Percentiles rank a stretch among this genome's conserved stretches.
phyloP scores from a whole-genome alignment of 1,140 invertebrate genomes.

The Lepidurus apus region DNA sequence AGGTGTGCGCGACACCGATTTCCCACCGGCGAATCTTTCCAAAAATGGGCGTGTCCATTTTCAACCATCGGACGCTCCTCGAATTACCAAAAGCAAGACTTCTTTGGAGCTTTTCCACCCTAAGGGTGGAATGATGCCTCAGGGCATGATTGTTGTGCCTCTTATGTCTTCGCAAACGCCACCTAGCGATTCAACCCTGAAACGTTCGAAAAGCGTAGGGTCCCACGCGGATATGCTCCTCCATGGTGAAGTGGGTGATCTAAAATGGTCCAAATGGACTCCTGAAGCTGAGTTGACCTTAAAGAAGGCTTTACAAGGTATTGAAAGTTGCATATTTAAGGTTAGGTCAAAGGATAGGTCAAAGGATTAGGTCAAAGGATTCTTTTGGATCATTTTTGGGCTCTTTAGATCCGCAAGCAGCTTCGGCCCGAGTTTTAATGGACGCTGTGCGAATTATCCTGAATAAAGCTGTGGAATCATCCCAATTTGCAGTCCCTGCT shows the following conservation, averaged over 20 bases:
- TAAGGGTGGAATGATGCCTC: slow-evolving; percentile 25
- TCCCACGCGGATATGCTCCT: slow-evolving; percentile 45
- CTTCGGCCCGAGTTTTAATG: slow-evolving; percentile 71
- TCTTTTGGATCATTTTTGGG: slow-evolving; percentile 30
- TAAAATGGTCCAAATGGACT: slow-evolving; percentile 66
- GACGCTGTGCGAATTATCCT: slow-evolving; percentile 74
- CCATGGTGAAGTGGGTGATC: slow-evolving; percentile 51
- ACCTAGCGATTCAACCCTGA: slow-evolving; percentile 45
- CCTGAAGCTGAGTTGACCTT: slow-evolving; percentile 63
- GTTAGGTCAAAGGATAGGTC: slow-evolving; percentile 47
- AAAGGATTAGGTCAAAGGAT: slow-evolving; percentile 28
- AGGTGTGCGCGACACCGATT: slow-evolving; percentile 26
- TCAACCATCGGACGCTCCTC: slow-evolving; percentile 14
- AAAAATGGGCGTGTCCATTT: slow-evolving; percentile 28
- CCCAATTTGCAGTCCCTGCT: slow-evolving; percentile 67
- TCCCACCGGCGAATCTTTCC: not conserved
- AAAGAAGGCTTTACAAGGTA: slow-evolving; percentile 46
- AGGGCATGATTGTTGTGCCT: slow-evolving; percentile 23
- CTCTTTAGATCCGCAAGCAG: slow-evolving; percentile 64
- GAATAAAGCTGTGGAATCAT: slow-evolving; percentile 67
- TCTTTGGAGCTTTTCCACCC: slow-evolving; percentile 31
- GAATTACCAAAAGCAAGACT: slow-evolving; percentile 34
- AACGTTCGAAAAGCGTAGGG: slow-evolving; percentile 73
- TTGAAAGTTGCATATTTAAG: slow-evolving; percentile 52
- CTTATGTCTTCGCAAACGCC: slow-evolving; percentile 29